phyloP scores from a whole-genome alignment of 2,113 vertebrate genomes.

The Vidua macroura region DNA sequence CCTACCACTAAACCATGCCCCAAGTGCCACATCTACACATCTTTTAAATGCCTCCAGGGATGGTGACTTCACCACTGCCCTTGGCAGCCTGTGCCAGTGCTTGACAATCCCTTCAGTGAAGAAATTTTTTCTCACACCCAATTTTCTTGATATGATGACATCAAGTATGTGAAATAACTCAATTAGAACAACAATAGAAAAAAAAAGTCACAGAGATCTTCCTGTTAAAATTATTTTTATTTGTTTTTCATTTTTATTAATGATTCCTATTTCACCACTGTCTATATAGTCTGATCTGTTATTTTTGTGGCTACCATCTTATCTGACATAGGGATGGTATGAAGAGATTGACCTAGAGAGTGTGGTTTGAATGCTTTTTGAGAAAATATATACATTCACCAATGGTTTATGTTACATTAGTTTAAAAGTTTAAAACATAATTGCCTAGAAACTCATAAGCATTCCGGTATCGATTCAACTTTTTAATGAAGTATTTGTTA shows the following conservation, averaged over 20 bases:
- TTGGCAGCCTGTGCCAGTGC: neutral
- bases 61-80: neutral
- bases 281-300: neutral
- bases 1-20: neutral
- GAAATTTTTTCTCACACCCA: neutral
- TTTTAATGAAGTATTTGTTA: conserved; percentile 42
- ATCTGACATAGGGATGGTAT: neutral
- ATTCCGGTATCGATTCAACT: neutral
- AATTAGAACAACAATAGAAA: neutral
- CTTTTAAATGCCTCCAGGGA: neutral
- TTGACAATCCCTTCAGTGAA: neutral
- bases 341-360: neutral
- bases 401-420: neutral
- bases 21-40: neutral
- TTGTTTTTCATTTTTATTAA: neutral
- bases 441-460: neutral
- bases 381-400: neutral
- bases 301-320: neutral
- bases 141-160: neutral
- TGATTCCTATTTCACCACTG: rapidly evolving
- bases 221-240: neutral
- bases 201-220: neutral
- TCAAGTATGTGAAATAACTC: neutral
- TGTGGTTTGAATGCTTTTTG: neutral
- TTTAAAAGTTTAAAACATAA: neutral